Evolutionary conservation across 2,113 vertebrate species (phyloP), one percentile per base, ranked within the genome.

Genomic region (Tupaia chinensis): DNA sequence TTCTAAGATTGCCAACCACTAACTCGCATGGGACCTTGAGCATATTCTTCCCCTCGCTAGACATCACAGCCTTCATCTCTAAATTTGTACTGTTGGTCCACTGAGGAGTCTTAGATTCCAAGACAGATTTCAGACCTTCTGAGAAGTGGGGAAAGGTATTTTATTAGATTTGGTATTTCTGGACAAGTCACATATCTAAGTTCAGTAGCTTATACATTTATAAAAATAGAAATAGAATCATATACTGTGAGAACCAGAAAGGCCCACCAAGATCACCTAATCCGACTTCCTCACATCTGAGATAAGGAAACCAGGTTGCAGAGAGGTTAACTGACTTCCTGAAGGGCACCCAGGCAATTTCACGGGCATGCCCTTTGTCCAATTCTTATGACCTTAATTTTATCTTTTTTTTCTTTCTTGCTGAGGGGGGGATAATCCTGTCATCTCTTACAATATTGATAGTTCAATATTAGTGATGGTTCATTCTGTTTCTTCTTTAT

Each of bases 211-310:
- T 86, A 27, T 44, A 83, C 1, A 1, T 85, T 90, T 68, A 78
- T 61, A 74, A 96, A 89, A 93, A 70, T 16, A 95, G 65, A 90
- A 87, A 25, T 74, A 70, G 73, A 32, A 82, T 81, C 34, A 77
- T n/a, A 87, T 34, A 69, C 19, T 91, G 19, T 81, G 29, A 78
- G 53, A 96, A 44, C 66, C 11, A 19, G 66, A 93, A 81, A 95
- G 29, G 53, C 77, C 27, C 11, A 61, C 1, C 3, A 2, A 69
- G 44, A 84, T 79, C 17, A 78, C 9, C 34, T 85, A 69, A 74
- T 73, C 8, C 54, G 54, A 85, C 32, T 92, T 7, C 13, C 29
- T 97, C 87, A 63, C 5, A 89, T 23, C 72, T 85, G 44, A 76
- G 44, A 95, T 72, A 95, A 92, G 85, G 16, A 44, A 85, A 53